Evolutionary conservation across 2,113 vertebrate species (phyloP), one percentile per base, ranked within the genome.

Genomic region (Elachura formosa): DNA sequence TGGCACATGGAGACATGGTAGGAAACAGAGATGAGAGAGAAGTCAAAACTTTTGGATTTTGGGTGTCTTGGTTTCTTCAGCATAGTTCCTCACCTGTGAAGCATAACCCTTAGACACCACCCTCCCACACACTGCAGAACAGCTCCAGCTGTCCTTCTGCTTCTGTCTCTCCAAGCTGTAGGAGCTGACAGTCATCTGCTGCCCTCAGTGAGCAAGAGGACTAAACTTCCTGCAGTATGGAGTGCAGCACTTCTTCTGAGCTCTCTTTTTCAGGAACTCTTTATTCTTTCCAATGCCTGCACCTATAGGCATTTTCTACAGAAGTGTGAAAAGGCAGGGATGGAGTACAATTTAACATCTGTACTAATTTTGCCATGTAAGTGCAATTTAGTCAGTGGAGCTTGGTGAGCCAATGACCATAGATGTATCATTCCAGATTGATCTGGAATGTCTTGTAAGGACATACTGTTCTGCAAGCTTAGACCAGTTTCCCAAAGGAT

Each of bases 141-240:
- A 73, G 29, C 14, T 29, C 36, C 77, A 46, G 41, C 4, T 28
- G 12, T 69, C 29, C 46, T 9, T 62, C 10, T 38, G 14, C 4
- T 1, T 11, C 54, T 67, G 5, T 14, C 12, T 15, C 33, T 84
- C 34, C 54, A 51, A 38, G 18, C 11, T 45, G 34, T 28, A 36
- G 10, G 14, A 58, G 21, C 10, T 48, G 45, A 22, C 31, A 67
- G 6, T 2, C 0, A 0, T 28, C 40, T 31, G 4, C 26, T 81
- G 29, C 5, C 6, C 15, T 36, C 8, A 1, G 2, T 40, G n/a
- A 93, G 36, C 14, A 71, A 56, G 10, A 69, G n/a, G 43, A 66
- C 10, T 52, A 29, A 84, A 46, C 10, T 26, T 74, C 54, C 25
- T 40, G n/a, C 52, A 36, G 10, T 48, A 19, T 21, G 16, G 56